Conservation (phyloP, 2,888 invertebrate species). For the Coleophora deauratella region DNA sequence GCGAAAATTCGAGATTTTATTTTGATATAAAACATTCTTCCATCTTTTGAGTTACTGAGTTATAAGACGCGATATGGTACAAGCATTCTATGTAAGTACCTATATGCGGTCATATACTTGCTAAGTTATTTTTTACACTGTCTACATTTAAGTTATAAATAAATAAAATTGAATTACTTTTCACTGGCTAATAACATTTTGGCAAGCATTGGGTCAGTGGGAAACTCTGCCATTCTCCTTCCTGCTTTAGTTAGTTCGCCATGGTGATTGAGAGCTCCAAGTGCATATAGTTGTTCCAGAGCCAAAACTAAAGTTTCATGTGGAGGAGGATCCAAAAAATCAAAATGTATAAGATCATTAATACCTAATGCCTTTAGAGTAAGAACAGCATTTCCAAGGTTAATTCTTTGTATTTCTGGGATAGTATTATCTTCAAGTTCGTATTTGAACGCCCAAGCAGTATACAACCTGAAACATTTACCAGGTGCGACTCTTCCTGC, state of each 20-base stretch:
- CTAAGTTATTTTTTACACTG: no score
- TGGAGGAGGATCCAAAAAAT: constrained; percentile 98
- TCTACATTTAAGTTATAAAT: no score
- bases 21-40: no score
- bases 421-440: constrained; percentile 98
- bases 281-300: constrained; percentile 96
- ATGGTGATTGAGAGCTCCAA: constrained; percentile 97
- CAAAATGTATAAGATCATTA: constrained; percentile 97
- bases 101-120: no score
- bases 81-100: no score
- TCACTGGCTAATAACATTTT: constrained; percentile 98
- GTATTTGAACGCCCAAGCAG: constrained; percentile 98
- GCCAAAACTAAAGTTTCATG: constrained; percentile 94
- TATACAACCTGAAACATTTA: constrained; percentile 98
- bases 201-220: constrained; percentile 98
- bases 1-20: no score
- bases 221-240: constrained; percentile 99
- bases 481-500: constrained; percentile 97
- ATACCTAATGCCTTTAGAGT: constrained; percentile 97
- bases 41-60: no score
- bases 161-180: constrained; percentile 76
- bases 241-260: constrained; percentile 98
- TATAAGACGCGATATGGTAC: no score
- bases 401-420: constrained; percentile 98
- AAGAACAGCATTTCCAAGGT: constrained; percentile 97